These are phyloP conservation scores for Ochotona curzoniae DNA, from an alignment of 2,113 vertebrate species.

Conservation along the genomic window DNA sequence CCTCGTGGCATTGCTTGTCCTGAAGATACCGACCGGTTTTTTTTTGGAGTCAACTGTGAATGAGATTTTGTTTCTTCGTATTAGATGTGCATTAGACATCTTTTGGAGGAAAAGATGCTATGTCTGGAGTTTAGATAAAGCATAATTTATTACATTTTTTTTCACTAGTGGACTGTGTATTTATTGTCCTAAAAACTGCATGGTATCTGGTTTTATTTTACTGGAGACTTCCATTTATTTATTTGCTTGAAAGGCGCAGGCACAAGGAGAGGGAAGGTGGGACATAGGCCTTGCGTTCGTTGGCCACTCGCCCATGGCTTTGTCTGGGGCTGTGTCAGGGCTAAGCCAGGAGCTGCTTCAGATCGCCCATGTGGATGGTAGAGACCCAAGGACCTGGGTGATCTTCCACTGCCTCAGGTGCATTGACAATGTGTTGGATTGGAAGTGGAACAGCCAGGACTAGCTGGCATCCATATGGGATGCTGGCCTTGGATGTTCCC, in stretches of 20 bases:
- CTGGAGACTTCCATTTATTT: not conserved
- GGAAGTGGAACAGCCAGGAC: too few relatives aligned
- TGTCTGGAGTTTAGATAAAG: conserved; percentile 3
- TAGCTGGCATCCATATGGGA: too few relatives aligned
- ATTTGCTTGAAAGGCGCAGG: too few relatives aligned
- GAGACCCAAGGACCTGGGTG: too few relatives aligned
- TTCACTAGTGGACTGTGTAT: not conserved
- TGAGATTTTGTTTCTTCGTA: not conserved
- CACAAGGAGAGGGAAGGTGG: too few relatives aligned
- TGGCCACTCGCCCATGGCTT: too few relatives aligned
- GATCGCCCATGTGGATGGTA: too few relatives aligned
- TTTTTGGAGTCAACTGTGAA: not conserved
- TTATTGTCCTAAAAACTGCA: not conserved
- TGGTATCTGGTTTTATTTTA: not conserved
- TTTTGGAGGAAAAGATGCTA: not conserved
- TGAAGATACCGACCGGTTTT: not conserved
- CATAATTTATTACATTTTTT: not conserved
- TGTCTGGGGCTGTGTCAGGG: too few relatives aligned
- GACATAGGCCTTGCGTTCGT: too few relatives aligned
- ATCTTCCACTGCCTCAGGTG: too few relatives aligned
- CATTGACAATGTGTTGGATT: too few relatives aligned
- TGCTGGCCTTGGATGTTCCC: not conserved
- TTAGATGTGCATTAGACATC: not conserved
- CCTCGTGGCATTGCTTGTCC: not conserved
- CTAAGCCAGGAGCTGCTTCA: too few relatives aligned